Percentiles rank a stretch among this genome's conserved stretches.
Evolutionary conservation across 2,797 vertebrate species (phyloP).

Genomic region (Ptychadena robeensis): DNA sequence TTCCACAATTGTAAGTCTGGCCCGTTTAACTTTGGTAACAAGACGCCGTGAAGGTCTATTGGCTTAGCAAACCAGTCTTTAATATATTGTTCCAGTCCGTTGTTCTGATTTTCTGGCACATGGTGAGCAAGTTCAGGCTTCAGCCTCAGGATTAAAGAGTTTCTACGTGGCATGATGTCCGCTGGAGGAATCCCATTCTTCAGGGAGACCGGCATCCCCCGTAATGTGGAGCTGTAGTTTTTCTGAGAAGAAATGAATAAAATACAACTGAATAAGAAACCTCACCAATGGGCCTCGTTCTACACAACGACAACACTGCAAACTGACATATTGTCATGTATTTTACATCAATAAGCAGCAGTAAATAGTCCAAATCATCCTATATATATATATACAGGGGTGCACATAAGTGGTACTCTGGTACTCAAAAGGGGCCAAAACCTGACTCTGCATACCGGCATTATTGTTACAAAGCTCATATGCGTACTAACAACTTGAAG

Average conservation of each 20-base stretch:
- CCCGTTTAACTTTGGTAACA: conserved; percentile 85
- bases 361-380: no score
- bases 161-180: conserved; percentile 81
- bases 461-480: no score
- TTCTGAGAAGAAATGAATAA: conserved; percentile 75
- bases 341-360: background rate
- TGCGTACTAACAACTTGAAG: no score
- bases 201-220: conserved; percentile 78
- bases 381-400: no score
- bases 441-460: no score
- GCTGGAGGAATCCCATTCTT: conserved; percentile 81
- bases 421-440: no score
- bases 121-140: conserved; percentile 78
- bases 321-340: background rate
- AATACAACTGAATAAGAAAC: background rate
- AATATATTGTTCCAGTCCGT: conserved; percentile 83
- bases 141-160: conserved; percentile 83
- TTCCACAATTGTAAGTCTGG: conserved; percentile 90
- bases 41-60: conserved; percentile 81
- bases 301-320: background rate
- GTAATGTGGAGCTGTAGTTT: conserved; percentile 87
- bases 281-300: background rate
- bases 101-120: conserved; percentile 69
- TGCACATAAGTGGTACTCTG: no score
- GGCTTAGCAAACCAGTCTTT: conserved; percentile 87